Base-by-base conservation (phyloP, 1,140 invertebrate species). In the Leptinotarsa lineolata region DNA sequence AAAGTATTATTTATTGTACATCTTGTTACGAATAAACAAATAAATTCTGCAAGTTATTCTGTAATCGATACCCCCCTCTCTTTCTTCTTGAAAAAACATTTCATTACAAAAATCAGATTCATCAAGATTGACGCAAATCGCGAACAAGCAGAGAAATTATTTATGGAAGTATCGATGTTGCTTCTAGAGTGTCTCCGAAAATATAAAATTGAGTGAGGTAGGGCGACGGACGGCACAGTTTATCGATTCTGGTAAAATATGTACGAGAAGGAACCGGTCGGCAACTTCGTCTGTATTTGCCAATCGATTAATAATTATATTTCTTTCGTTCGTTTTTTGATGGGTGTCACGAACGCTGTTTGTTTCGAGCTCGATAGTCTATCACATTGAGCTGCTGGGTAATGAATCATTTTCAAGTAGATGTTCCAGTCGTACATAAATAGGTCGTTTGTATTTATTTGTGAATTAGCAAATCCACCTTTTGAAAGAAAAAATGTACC, bases 181-280 rank as follows among this genome's bases (percentile, higher is more conserved):
- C 48, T 66, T 68, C 21, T 45, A 30, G 21, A 54, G 22, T 16
- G 68, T 58, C 68, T 59, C 68, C 68, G 68, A 69, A 69, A 69
- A 69, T 69, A 69, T 48, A 30, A 69, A 69, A 69, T 69, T 59
- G 48, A 69, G 68, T 69, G 68, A 69, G 68, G 68, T 69, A 69
- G 68, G 68, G 68, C 68, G 68, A 58, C 68, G n/a, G 68, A 58
- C 68, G n/a, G 68, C 48, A 59, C 11, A 69, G 68, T 60, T 59
- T 69, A 69, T 69, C 48, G 68, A 69, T 69, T 69, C 24, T 30
- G 68, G 68, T 69, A 48, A 69, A 69, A 69, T 69, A 69, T 69
- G 45, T 69, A 54, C 16, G 21, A 15, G 18, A 69, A 66, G 39
- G 30, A 39, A 66, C 30, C 39, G 22, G 30, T 63, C 30, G 48